Percentiles rank a stretch among this genome's conserved stretches.
phyloP scores from a whole-genome alignment of 2,888 invertebrate species.

The Xylophagus ater region DNA sequence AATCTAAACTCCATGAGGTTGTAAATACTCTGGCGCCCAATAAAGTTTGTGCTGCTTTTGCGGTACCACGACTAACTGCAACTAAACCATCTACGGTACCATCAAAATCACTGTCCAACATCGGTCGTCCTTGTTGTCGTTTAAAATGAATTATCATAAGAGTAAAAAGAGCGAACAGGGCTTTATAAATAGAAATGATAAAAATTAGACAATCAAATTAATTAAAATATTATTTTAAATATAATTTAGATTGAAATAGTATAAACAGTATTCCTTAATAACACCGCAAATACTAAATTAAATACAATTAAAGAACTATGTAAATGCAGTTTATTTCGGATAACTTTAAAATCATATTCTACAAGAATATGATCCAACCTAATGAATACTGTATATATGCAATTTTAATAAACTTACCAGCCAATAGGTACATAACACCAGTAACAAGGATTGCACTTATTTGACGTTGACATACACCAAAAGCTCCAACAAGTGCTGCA shows the following conservation, averaged over 20 bases:
- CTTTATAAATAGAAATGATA: slow-evolving; percentile 40
- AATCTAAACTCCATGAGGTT: slow-evolving; percentile 72
- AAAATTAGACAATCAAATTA: too few species aligned
- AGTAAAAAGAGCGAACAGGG: slow-evolving; percentile 82
- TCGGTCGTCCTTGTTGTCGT: slow-evolving; percentile 57
- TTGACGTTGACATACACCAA: slow-evolving; percentile 82
- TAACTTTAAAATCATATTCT: too few species aligned
- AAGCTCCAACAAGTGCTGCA: slow-evolving; percentile 77
- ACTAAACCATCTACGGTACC: slow-evolving; percentile 64
- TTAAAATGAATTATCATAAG: slow-evolving; percentile 89
- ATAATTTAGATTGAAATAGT: too few species aligned
- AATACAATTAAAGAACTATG: too few species aligned
- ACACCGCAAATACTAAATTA: too few species aligned
- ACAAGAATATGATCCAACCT: too few species aligned
- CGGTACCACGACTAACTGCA: slow-evolving; percentile 40
- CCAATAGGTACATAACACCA: slow-evolving; percentile 86
- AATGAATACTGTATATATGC: too few species aligned
- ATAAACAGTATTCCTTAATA: too few species aligned
- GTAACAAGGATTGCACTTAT: slow-evolving; percentile 89
- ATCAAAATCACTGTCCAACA: slow-evolving; percentile 48
- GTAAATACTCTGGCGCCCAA: slow-evolving; percentile 61
- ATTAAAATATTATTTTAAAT: too few species aligned
- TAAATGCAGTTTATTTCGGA: too few species aligned
- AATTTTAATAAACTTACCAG: slow-evolving; percentile 49
- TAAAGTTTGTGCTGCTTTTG: slow-evolving; percentile 44